phyloP scores from a whole-genome alignment of 2,888 invertebrate species.

The Campoplex nolae region DNA sequence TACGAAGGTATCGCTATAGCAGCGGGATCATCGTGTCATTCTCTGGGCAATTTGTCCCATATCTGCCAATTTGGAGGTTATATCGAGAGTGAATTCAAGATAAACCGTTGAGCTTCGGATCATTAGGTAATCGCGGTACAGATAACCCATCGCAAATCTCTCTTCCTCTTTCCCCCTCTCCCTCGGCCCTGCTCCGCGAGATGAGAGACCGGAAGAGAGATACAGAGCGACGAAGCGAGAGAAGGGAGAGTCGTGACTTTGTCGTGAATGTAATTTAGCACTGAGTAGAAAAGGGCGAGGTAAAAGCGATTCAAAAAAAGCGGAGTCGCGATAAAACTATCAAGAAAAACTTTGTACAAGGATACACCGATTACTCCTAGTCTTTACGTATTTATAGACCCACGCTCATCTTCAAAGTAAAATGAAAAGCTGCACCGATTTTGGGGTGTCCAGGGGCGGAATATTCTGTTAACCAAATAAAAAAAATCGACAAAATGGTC shows the following conservation, averaged over 20 bases:
- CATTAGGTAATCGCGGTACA: conserved; percentile 22
- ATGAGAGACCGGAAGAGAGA: background rate
- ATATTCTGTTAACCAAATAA: too few relatives aligned
- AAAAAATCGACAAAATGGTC: too few relatives aligned
- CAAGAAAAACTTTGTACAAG: background rate
- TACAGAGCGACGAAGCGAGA: background rate
- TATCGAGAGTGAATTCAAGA: conserved; percentile 38
- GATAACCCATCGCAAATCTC: background rate
- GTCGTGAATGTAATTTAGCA: conserved; percentile 41
- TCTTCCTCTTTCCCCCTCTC: background rate
- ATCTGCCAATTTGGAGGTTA: conserved; percentile 18
- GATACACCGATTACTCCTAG: background rate
- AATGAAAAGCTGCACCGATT: too few relatives aligned
- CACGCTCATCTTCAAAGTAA: background rate
- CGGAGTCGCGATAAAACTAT: background rate
- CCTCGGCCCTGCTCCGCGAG: background rate
- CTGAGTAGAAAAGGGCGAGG: conserved; percentile 15
- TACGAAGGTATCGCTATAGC: background rate
- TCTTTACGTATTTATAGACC: background rate
- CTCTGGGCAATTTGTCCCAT: background rate
- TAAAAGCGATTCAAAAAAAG: background rate
- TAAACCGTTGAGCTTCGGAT: conserved; percentile 14
- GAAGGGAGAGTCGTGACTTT: background rate
- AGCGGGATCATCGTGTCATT: background rate
- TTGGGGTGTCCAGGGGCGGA: too few relatives aligned